A percentile compares a stretch with the other conserved stretches of the same genome.
phyloP scores from a whole-genome alignment of 2,888 invertebrate genomes.

The Eupelmus urozonus region DNA sequence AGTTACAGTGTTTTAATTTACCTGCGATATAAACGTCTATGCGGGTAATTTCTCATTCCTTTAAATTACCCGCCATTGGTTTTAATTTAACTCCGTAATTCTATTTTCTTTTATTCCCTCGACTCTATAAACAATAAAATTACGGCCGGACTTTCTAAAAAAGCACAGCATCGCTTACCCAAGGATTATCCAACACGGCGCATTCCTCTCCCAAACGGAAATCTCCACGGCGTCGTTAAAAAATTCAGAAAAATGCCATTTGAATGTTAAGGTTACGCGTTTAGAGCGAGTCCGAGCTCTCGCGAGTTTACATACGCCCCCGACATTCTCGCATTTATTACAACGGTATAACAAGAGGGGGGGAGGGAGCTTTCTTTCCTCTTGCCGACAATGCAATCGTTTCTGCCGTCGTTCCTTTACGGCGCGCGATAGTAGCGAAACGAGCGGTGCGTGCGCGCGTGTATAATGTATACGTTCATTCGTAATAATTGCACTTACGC shows the following conservation, averaged over 20 bases:
- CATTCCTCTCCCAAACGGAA: neutral
- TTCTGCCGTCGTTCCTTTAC: slow-evolving; percentile 28
- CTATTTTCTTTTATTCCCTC: too few relatives aligned
- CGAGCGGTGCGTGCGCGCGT: neutral
- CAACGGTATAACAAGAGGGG: too few relatives aligned
- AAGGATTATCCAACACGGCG: too few relatives aligned
- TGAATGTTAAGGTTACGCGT: slow-evolving; percentile 45
- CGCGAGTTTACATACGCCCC: slow-evolving; percentile 4
- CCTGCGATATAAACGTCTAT: neutral
- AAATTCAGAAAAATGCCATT: neutral
- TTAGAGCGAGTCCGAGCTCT: neutral
- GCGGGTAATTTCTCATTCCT: neutral
- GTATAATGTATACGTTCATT: slow-evolving; percentile 11
- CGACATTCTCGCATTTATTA: slow-evolving; percentile 36
- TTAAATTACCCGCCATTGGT: too few relatives aligned
- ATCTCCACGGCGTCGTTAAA: too few relatives aligned
- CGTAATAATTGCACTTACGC: slow-evolving; percentile 37
- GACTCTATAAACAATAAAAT: too few relatives aligned
- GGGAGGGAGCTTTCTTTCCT: neutral
- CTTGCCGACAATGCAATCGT: slow-evolving; percentile 35
- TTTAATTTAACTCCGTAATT: too few relatives aligned
- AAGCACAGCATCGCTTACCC: too few relatives aligned
- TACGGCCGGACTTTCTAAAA: too few relatives aligned
- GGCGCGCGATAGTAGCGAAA: slow-evolving; percentile 14
- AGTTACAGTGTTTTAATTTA: too few relatives aligned